Evolutionary conservation across 2,797 vertebrate species (phyloP), one percentile per base, ranked within the genome.

Genomic region (Parotocinclus haroldoi): DNA sequence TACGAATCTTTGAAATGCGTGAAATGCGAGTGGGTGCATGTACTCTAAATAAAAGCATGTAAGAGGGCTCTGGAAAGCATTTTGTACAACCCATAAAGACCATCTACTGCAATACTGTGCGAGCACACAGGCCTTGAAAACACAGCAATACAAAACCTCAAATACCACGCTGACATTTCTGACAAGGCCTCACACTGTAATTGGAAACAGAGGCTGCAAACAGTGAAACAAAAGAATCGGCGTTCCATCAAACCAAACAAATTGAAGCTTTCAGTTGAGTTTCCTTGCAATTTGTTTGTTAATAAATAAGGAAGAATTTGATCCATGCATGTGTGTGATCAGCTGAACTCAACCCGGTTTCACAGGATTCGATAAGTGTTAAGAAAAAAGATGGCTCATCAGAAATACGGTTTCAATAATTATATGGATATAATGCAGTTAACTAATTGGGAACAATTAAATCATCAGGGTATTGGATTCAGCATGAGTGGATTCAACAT

Each of bases 131-230:
- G 27, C 69, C 67, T 65, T 44, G 72, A 71, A 60, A 72, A 69
- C 52, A 70, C 53, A 61, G 51, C 0, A 48, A 42, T 50, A 59
- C 61, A 45, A 73, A 68, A 77, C 65, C 73, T 71, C 63, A 53
- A 58, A 76, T 38, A 50, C 50, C 62, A 44, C 71, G 39, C 66
- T 49, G 40, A 73, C 72, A 71, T 68, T 76, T 69, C 79, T 70
- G 59, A 45, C 57, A 63, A 72, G 70, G 66, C 64, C 62, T 45
- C n/a, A 3, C 17, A 59, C 53, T 53, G 49, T 70, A 76, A 78
- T 74, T 68, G 66, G 69, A 68, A 68, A 66, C 74, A 76, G 74
- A 74, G 38, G 18, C 59, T 62, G 70, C 38, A 58, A 76, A 68
- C 69, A 66, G 16, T 66, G 49, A 70, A 74, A 58, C 57, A 49